Percentiles rank a stretch among this genome's conserved stretches.
Conservation (phyloP, 2,888 invertebrate genomes). For the Diplazon laetatorius region DNA sequence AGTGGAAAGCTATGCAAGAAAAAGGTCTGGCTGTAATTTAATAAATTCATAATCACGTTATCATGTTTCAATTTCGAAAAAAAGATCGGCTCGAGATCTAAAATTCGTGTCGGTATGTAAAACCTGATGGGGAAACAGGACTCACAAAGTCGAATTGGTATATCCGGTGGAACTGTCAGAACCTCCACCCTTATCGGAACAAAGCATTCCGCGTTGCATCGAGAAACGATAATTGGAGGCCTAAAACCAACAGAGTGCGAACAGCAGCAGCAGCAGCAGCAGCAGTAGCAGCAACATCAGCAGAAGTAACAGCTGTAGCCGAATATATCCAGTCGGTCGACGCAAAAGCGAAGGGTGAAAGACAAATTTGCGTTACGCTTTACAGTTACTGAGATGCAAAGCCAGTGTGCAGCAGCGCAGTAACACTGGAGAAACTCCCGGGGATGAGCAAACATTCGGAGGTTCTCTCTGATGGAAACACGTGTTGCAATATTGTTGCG, state of each 20-base stretch:
- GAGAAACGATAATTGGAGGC: background rate
- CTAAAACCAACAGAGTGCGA: background rate
- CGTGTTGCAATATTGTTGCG: slow-evolving; percentile 53
- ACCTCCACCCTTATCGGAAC: background rate
- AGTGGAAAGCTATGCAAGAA: background rate
- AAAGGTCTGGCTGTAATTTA: background rate
- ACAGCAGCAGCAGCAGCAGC: background rate
- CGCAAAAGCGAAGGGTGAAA: slow-evolving; percentile 1
- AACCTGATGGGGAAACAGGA: too few relatives aligned
- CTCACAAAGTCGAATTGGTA: too few relatives aligned
- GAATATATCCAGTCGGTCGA: background rate
- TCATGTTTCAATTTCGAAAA: too few relatives aligned
- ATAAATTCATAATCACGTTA: too few relatives aligned
- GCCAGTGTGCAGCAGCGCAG: background rate
- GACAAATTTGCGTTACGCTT: slow-evolving; percentile 31
- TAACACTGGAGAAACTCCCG: slow-evolving; percentile 1
- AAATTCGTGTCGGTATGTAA: too few relatives aligned
- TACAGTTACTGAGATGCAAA: slow-evolving; percentile 34
- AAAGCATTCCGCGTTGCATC: background rate
- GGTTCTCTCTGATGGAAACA: slow-evolving; percentile 55
- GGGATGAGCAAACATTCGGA: slow-evolving; percentile 34
- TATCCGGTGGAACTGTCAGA: too few relatives aligned
- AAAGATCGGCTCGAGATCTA: too few relatives aligned
- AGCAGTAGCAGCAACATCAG: too few relatives aligned
- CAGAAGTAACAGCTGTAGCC: background rate